Conservation (phyloP, 2,888 invertebrate species). For the Epirrhoe tristata region DNA sequence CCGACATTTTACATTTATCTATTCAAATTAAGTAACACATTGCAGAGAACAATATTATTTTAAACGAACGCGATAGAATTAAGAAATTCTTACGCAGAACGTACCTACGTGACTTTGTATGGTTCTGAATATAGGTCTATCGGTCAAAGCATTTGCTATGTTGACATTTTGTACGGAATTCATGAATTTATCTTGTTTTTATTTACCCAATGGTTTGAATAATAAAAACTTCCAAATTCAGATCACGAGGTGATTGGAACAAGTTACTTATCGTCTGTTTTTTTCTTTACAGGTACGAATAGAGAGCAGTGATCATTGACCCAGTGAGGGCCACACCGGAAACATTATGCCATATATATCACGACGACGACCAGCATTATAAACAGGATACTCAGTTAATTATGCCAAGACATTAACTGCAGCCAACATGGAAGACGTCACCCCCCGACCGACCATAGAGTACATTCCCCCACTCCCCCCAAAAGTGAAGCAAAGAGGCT, state of each 20-base stretch:
- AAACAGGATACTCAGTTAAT: constrained; percentile 76
- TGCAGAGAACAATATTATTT: constrained; percentile 25
- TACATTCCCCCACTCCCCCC: constrained; percentile 85
- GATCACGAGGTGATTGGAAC: not conserved
- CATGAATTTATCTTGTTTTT: not conserved
- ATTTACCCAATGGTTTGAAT: not conserved
- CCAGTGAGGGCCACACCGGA: constrained; percentile 78
- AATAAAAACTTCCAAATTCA: constrained; percentile 3
- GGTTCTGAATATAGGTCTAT: constrained; percentile 31
- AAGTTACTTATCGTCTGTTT: constrained; percentile 4
- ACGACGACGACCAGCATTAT: constrained; percentile 75
- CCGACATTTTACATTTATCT: constrained; percentile 22
- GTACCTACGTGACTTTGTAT: constrained; percentile 38
- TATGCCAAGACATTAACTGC: constrained; percentile 76
- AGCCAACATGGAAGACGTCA: constrained; percentile 82
- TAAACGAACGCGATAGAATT: constrained; percentile 27
- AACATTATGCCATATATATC: constrained; percentile 83
- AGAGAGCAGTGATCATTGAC: constrained; percentile 74
- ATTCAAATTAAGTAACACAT: constrained; percentile 30
- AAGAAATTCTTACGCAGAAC: constrained; percentile 26
- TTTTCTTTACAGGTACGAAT: constrained; percentile 70
- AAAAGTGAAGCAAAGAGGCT: constrained; percentile 80
- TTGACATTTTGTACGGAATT: constrained; percentile 10
- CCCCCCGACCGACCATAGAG: constrained; percentile 74
- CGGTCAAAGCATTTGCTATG: constrained; percentile 32